A percentile compares a stretch with the other conserved stretches of the same genome.
phyloP scores from a whole-genome alignment of 2,113 vertebrate species.

The Addax nasomaculatus region DNA sequence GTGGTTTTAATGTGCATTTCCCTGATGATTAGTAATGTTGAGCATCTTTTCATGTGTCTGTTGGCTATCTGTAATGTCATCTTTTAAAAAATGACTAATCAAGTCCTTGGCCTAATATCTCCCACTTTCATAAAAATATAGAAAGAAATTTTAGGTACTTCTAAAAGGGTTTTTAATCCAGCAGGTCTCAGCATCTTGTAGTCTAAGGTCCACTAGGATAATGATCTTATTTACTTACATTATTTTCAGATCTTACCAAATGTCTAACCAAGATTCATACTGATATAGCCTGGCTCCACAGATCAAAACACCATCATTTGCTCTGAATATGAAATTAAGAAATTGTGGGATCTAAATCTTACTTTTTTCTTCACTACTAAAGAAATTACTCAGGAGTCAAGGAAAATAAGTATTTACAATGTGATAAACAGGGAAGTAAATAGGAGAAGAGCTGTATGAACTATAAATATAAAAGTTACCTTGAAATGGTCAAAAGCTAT shows the following conservation, averaged over 20 bases:
- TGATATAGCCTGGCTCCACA: neutral
- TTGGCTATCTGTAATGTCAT: neutral
- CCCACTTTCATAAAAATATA: neutral
- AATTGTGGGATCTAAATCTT: neutral
- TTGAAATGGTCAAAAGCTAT: neutral
- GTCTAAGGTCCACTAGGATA: neutral
- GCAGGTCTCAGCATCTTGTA: neutral
- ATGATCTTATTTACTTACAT: neutral
- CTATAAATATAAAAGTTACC: neutral
- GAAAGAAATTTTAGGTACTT: neutral
- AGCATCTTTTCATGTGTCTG: neutral
- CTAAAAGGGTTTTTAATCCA: neutral
- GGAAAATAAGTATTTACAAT: neutral
- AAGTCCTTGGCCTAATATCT: neutral
- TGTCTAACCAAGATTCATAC: neutral
- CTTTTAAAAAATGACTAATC: neutral
- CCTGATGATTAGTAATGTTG: neutral
- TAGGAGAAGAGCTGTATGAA: neutral
- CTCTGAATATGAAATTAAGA: neutral
- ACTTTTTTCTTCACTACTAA: neutral
- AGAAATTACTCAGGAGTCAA: neutral
- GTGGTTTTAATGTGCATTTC: neutral
- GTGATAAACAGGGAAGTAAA: neutral
- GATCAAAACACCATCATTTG: neutral
- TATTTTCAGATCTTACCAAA: neutral